phyloP scores from a whole-genome alignment of 2,797 vertebrate genomes.

The Pyrocephalus nanus region DNA sequence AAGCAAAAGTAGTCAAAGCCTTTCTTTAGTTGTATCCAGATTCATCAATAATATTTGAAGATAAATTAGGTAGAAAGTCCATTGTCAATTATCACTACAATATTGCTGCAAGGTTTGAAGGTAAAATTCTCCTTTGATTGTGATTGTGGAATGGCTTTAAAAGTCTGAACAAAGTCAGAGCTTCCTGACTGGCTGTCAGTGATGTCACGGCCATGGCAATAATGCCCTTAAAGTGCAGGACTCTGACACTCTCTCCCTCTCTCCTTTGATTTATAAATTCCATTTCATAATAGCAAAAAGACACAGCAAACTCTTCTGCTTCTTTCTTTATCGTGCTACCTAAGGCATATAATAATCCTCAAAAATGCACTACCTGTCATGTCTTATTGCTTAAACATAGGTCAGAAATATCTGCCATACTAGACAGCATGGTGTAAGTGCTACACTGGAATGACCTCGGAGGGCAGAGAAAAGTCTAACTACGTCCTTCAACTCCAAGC shows the following conservation, averaged over 20 bases:
- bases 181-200: constrained; percentile 14
- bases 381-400: constrained; percentile 64
- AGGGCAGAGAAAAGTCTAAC: not conserved
- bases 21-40: not conserved
- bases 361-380: constrained; percentile 60
- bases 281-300: constrained; percentile 39
- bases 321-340: constrained; percentile 20
- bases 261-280: constrained; percentile 52
- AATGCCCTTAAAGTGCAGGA: constrained; percentile 20
- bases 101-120: not conserved
- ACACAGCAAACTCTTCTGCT: constrained; percentile 7
- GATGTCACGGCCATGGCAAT: constrained; percentile 15
- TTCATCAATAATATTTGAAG: not conserved
- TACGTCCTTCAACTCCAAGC: not conserved
- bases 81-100: not conserved
- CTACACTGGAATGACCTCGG: not conserved
- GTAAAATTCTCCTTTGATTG: not conserved
- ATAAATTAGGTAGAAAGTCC: not conserved
- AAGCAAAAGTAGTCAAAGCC: not conserved
- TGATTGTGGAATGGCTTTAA: constrained; percentile 14
- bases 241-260: not conserved
- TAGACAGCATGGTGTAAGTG: not conserved
- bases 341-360: constrained; percentile 53
- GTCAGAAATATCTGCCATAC: constrained; percentile 6
- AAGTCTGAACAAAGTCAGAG: not conserved